Percentiles rank a stretch among this genome's conserved stretches.
These are phyloP conservation scores for Gambelia wislizenii DNA, from an alignment of 2,797 vertebrate genomes.

Conservation along the genomic window DNA sequence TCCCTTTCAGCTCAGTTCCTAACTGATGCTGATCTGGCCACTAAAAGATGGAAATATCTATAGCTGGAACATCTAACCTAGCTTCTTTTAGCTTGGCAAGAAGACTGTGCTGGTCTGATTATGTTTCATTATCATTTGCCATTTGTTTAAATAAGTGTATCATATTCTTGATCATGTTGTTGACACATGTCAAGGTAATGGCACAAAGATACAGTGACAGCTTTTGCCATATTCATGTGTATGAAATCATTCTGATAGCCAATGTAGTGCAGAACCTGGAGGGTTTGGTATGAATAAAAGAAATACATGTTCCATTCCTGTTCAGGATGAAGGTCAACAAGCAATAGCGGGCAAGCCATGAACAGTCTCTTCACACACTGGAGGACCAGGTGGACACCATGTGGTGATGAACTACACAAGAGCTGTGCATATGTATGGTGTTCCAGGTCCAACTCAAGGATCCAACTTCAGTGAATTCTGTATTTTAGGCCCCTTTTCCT, in stretches of 20 bases:
- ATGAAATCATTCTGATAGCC: background rate
- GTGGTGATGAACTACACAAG: background rate
- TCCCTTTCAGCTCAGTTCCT: background rate
- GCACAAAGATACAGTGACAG: background rate
- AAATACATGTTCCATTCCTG: background rate
- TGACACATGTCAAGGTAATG: background rate
- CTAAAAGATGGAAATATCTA: background rate
- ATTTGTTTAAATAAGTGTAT: background rate
- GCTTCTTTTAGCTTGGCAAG: background rate
- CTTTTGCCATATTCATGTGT: background rate
- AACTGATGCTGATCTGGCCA: background rate
- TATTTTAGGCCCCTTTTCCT: too few relatives aligned
- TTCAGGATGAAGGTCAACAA: background rate
- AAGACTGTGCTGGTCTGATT: background rate
- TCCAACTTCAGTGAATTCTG: too few relatives aligned
- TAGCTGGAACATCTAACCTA: background rate
- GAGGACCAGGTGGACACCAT: too few relatives aligned
- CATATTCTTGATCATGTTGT: background rate
- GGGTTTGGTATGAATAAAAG: background rate
- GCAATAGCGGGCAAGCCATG: background rate
- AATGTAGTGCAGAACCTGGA: background rate
- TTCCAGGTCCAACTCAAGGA: too few relatives aligned
- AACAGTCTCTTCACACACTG: background rate
- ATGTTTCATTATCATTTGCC: background rate
- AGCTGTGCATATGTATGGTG: background rate